Percentiles rank a stretch among this genome's conserved stretches.
phyloP scores from a whole-genome alignment of 2,113 vertebrate genomes.

The Burhinus oedicnemus region DNA sequence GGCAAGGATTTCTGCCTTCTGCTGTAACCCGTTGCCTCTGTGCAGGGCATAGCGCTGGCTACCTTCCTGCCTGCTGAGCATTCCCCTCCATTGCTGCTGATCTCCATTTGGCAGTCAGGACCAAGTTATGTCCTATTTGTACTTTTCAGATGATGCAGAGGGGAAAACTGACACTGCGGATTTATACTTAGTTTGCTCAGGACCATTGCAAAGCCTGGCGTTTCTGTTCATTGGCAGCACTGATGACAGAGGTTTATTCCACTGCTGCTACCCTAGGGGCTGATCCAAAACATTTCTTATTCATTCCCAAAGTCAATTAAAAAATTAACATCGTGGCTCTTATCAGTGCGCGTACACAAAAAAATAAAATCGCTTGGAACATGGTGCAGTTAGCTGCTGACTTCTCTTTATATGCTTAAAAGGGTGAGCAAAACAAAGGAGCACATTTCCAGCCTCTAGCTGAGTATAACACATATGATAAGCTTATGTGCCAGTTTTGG shows the following conservation, averaged over 20 bases:
- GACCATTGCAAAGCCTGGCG: not conserved
- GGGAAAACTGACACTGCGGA: not conserved
- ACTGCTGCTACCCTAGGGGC: not conserved
- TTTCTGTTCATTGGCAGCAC: not conserved
- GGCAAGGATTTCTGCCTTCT: not conserved
- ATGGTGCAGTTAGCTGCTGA: not conserved
- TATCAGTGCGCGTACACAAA: not conserved
- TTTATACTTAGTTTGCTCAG: not conserved
- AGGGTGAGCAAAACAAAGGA: conserved; percentile 27
- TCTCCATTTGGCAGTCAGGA: not conserved
- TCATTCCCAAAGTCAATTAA: not conserved
- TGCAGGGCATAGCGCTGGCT: not conserved
- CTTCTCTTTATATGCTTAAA: conserved; percentile 22
- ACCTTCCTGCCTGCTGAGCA: not conserved
- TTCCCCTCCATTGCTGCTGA: not conserved
- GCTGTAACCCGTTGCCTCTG: not conserved
- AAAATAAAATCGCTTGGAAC: not conserved
- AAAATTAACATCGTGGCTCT: not conserved
- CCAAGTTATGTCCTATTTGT: not conserved
- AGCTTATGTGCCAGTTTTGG: not conserved
- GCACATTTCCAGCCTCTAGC: conserved; percentile 21
- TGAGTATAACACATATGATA: not conserved
- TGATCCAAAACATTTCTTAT: not conserved
- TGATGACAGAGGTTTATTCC: not conserved
- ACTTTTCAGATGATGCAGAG: not conserved